A percentile compares a stretch with the other conserved stretches of the same genome.
Evolutionary conservation across 2,113 vertebrate species (phyloP).

Genomic region (Plestiodon gilberti): DNA sequence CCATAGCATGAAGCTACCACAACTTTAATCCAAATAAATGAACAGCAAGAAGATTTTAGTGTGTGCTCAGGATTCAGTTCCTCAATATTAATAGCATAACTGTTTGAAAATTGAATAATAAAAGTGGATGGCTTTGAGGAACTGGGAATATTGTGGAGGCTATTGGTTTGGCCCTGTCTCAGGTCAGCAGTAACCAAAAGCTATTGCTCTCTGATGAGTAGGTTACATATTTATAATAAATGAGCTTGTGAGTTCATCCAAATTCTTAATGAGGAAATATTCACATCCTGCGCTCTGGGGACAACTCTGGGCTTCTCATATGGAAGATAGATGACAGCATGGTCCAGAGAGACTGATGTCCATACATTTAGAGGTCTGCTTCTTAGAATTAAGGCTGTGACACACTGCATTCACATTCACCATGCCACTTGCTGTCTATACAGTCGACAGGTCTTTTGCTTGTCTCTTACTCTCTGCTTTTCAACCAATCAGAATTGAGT

Average conservation of each 20-base stretch:
- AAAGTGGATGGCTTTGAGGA: conserved; percentile 4
- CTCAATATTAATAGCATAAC: conserved; percentile 8
- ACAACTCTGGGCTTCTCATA: background rate
- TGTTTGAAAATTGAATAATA: conserved; percentile 16
- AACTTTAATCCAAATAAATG: conserved; percentile 14
- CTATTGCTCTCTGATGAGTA: conserved; percentile 2
- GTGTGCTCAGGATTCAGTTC: background rate
- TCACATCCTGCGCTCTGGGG: background rate
- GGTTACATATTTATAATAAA: conserved; percentile 20
- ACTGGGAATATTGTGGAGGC: background rate
- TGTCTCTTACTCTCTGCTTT: too few relatives aligned
- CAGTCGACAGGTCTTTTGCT: too few relatives aligned
- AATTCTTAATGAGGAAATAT: conserved; percentile 20
- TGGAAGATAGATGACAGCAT: conserved; percentile 18
- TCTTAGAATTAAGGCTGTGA: background rate
- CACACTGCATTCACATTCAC: too few relatives aligned
- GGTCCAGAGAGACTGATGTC: conserved; percentile 7
- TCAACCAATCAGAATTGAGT: too few relatives aligned
- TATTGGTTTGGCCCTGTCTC: conserved; percentile 5
- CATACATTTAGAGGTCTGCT: conserved; percentile 10
- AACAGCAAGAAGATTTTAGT: conserved; percentile 1
- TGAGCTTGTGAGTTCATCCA: conserved; percentile 13
- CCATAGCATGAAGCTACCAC: background rate
- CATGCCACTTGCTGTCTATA: too few relatives aligned
- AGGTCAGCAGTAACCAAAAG: conserved; percentile 11